These are phyloP conservation scores for Rhamnusium bicolor DNA, from an alignment of 2,888 invertebrate genomes.

Conservation along the genomic window DNA sequence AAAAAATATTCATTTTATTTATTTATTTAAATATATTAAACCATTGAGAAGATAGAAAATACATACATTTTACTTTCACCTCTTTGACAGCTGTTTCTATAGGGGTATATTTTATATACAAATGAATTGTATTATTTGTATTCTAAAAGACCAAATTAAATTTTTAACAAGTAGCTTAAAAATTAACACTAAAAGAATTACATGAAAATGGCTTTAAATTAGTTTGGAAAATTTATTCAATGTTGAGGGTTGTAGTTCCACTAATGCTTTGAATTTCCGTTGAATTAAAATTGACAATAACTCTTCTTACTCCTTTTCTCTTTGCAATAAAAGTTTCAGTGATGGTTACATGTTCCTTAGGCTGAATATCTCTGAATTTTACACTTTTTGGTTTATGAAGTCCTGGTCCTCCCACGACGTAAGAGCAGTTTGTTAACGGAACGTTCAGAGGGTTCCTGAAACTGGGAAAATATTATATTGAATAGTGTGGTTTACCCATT, in stretches of 20 bases:
- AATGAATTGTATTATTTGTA: too few species aligned
- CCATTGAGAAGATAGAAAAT: too few species aligned
- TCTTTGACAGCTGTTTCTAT: too few species aligned
- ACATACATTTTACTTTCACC: too few species aligned
- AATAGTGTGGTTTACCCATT: too few species aligned
- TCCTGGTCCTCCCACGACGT: conserved; percentile 82
- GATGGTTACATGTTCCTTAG: conserved; percentile 73
- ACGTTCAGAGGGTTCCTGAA: conserved; percentile 82
- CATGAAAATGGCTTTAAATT: neutral
- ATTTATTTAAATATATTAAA: too few species aligned
- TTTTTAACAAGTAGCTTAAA: too few species aligned
- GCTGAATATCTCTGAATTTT: conserved; percentile 70
- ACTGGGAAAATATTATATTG: too few species aligned
- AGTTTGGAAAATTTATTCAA: conserved; percentile 62
- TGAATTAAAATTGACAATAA: conserved; percentile 83
- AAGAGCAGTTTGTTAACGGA: conserved; percentile 78
- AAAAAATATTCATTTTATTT: too few species aligned
- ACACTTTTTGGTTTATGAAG: conserved; percentile 64
- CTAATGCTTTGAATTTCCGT: conserved; percentile 80
- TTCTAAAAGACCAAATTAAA: too few species aligned
- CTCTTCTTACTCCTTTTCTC: conserved; percentile 77
- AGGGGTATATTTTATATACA: too few species aligned
- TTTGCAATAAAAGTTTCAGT: conserved; percentile 77
- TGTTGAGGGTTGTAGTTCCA: conserved; percentile 78
- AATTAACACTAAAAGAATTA: too few species aligned